A percentile compares a stretch with the other conserved stretches of the same genome.
Conservation (phyloP, 2,113 vertebrate genomes). For the Pollachius pollachius region DNA sequence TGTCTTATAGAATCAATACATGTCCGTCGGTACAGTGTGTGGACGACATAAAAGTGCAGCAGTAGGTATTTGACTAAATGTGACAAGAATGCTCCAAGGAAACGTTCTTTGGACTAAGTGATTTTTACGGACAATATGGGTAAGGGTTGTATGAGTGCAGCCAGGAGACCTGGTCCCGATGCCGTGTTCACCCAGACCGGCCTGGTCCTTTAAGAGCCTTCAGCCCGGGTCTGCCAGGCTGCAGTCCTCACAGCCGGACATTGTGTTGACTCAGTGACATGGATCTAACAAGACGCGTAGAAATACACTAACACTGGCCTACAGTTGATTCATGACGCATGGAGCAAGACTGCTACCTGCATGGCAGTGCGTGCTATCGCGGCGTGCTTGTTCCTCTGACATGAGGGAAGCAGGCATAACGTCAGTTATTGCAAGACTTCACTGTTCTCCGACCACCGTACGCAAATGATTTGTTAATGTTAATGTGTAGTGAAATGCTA, state of each 20-base stretch:
- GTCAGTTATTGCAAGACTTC: too few relatives aligned
- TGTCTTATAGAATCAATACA: too few relatives aligned
- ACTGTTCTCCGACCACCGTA: background rate
- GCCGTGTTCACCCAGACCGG: too few relatives aligned
- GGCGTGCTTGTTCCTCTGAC: too few relatives aligned
- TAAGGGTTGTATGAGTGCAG: background rate
- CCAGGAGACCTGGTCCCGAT: too few relatives aligned
- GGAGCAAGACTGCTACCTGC: background rate
- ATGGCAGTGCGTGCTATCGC: background rate
- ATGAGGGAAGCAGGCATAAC: too few relatives aligned
- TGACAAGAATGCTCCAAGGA: too few relatives aligned
- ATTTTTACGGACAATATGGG: background rate
- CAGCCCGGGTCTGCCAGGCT: conserved; percentile 26
- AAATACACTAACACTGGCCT: conserved; percentile 27
- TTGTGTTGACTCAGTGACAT: conserved; percentile 40
- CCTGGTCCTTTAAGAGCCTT: conserved; percentile 30
- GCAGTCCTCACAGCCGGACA: background rate
- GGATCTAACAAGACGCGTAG: conserved; percentile 39
- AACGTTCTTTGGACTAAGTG: background rate
- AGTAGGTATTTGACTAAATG: too few relatives aligned
- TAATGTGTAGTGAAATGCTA: too few relatives aligned
- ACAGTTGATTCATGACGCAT: conserved; percentile 8
- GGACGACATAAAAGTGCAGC: too few relatives aligned
- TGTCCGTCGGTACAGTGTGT: too few relatives aligned
- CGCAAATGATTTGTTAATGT: too few relatives aligned